Base-by-base conservation (phyloP, 2,888 invertebrate species). In the Acronicta leporina region DNA sequence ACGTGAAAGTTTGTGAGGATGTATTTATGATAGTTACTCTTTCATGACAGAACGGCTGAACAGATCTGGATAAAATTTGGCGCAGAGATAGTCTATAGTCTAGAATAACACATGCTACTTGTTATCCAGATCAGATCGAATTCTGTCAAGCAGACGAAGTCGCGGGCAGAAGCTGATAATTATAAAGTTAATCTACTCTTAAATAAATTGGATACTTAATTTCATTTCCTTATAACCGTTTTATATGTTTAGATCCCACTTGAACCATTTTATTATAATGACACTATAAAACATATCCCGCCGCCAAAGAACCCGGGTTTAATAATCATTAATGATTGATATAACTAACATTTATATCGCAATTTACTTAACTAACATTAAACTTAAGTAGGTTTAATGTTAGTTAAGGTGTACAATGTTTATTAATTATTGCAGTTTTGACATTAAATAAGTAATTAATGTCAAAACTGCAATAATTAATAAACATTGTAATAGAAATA, bases 121-220 rank as follows among this genome's bases (percentile, higher is more conserved):
- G n/a, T n/a, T n/a, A n/a, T n/a, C n/a, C n/a, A n/a, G n/a, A n/a
- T n/a, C n/a, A n/a, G n/a, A n/a, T n/a, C n/a, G n/a, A n/a, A n/a
- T n/a, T 25, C 25, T 2, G 5, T 25, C 25, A 25, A 5, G 2
- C 5, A 5, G 25, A 5, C 5, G 2, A 25, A 5, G 2, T 5
- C 25, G 2, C 5, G 5, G 25, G 2, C 25, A 25, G 5, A 5
- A 25, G 25, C 25, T 5, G 4, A 5, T 5, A 5, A 5, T 1
- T 27, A 46, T 33, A 43, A 47, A 45, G 38, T 48, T 55, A 43
- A 35, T 45, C 15, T 25, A 11, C 25, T 16, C 43, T 41, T 15
- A 14, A 30, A 42, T 59, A 47, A 68, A 55, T 63, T 30, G 41
- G 62, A 73, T 48, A 48, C 45, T 69, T 69, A 48, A 45, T 69